Evolutionary conservation across 2,797 vertebrate genomes (phyloP).

Genomic region (Cuculus canorus): DNA sequence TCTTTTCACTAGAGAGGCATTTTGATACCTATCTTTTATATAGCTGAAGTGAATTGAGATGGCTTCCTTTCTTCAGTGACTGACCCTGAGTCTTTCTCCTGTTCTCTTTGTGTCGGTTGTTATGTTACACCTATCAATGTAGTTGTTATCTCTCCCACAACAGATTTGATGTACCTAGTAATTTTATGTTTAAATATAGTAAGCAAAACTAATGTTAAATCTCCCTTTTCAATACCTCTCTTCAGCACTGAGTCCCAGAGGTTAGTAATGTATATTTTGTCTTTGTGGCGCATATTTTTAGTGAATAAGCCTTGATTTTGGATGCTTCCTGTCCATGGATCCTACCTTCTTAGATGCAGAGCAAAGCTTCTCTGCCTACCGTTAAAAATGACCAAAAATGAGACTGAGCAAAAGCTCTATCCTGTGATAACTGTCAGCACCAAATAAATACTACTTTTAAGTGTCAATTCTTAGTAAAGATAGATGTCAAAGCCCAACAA

Average conservation of each 20-base stretch:
- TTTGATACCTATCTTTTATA: background rate
- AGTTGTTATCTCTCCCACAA: background rate
- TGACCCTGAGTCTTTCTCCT: background rate
- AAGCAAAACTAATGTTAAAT: background rate
- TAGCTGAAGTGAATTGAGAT: background rate
- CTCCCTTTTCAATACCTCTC: background rate
- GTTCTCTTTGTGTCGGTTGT: background rate
- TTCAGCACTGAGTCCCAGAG: background rate
- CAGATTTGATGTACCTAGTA: background rate
- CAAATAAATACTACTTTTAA: conserved; percentile 32
- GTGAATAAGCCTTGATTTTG: background rate
- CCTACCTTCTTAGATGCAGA: background rate
- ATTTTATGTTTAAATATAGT: background rate
- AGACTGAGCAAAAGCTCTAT: conserved; percentile 2
- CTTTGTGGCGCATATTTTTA: background rate
- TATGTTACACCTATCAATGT: background rate
- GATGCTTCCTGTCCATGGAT: background rate
- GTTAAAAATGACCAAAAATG: conserved; percentile 17
- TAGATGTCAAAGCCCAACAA: conserved; percentile 20
- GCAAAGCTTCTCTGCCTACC: background rate
- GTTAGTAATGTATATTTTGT: background rate
- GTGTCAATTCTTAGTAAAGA: conserved; percentile 3
- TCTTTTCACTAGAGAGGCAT: background rate
- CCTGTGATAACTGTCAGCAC: background rate
- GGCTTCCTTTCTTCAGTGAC: background rate